These are phyloP conservation scores for Thymelicus lineola DNA, from an alignment of 2,888 invertebrate species.

Conservation along the genomic window DNA sequence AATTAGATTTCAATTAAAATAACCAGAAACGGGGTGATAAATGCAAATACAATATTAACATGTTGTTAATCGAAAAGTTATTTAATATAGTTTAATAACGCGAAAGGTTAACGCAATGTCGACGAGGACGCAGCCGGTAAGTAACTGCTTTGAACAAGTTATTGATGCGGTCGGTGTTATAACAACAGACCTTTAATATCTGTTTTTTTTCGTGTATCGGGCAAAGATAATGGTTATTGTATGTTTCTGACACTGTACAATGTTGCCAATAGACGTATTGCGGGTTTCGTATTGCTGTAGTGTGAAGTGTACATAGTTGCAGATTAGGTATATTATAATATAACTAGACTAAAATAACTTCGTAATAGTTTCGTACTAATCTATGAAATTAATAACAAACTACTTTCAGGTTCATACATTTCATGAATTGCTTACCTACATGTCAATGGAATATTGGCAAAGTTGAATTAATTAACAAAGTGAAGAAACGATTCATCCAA, in stretches of 20 bases:
- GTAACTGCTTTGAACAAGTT: background rate
- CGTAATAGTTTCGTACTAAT: too few species aligned
- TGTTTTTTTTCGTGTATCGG: background rate
- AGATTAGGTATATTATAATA: too few species aligned
- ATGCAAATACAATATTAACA: background rate
- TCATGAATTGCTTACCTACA: too few species aligned
- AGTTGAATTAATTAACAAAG: too few species aligned
- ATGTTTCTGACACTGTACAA: background rate
- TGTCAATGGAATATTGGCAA: too few species aligned
- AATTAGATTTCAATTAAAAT: background rate
- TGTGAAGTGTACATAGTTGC: too few species aligned
- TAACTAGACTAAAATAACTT: too few species aligned
- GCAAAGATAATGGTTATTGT: background rate
- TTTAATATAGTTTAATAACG: background rate
- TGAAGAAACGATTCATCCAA: too few species aligned
- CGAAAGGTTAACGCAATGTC: slow-evolving; percentile 1
- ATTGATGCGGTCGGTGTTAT: background rate
- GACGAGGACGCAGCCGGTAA: background rate
- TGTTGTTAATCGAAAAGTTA: background rate
- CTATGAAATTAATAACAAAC: too few species aligned
- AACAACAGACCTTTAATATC: background rate
- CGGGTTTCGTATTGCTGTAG: background rate
- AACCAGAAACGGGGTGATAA: background rate
- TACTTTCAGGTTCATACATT: too few species aligned
- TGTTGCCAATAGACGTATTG: background rate